Evolutionary conservation across 30 jellyfish, hydroid and myxozoan genomes (phyloP).

Genomic region (Cassiopea andromeda): DNA sequence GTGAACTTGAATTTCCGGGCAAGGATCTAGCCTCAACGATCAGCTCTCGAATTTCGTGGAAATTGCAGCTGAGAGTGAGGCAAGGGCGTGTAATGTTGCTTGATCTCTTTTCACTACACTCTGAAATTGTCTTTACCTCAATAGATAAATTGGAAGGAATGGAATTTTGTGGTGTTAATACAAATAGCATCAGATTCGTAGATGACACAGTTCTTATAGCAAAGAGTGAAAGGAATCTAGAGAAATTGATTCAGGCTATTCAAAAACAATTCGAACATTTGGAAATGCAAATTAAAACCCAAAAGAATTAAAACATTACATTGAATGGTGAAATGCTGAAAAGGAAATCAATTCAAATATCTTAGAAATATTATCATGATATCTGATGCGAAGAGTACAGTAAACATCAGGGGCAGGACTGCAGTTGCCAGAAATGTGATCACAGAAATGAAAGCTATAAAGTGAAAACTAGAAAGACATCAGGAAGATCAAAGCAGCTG

Average conservation of each 20-base stretch:
- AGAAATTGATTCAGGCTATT: background rate
- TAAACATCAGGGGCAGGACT: background rate
- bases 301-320: background rate
- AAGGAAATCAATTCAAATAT: background rate
- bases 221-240: background rate
- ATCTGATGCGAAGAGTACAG: background rate
- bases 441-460: background rate
- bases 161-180: background rate
- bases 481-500: background rate
- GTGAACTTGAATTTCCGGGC: background rate
- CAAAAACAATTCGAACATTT: background rate
- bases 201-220: background rate
- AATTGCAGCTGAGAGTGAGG: background rate
- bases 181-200: background rate
- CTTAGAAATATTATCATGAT: background rate
- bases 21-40: background rate
- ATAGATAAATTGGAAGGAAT: background rate
- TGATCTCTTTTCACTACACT: background rate
- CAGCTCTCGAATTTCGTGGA: background rate
- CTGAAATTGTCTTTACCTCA: background rate
- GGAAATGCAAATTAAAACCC: background rate
- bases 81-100: background rate
- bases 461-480: background rate
- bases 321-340: background rate
- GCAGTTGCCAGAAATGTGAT: background rate